phyloP scores from a whole-genome alignment of 1,140 invertebrate species.

The Ceratosolen fusciceps region DNA sequence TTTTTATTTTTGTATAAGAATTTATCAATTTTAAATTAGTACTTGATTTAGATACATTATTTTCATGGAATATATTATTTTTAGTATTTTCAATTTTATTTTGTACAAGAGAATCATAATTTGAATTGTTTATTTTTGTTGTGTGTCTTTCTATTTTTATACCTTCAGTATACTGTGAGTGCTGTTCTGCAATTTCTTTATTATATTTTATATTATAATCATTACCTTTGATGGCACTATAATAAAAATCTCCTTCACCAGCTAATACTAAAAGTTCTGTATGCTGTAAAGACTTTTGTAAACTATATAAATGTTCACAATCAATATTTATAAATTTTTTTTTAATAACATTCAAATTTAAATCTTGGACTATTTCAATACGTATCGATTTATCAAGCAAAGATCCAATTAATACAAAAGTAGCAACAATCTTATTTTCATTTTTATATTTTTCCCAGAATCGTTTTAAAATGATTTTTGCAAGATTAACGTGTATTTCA shows the following conservation, averaged over 20 bases:
- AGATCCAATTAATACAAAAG: constrained; percentile 64
- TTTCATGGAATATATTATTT: constrained; percentile 22
- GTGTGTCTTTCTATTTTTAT: background rate
- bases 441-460: constrained; percentile 61
- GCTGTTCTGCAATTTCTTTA: constrained; percentile 33
- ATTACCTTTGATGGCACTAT: constrained; percentile 63
- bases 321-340: constrained; percentile 62
- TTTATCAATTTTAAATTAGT: constrained; percentile 41
- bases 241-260: constrained; percentile 60
- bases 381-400: constrained; percentile 60
- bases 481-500: constrained; percentile 65
- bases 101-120: background rate
- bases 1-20: constrained; percentile 52
- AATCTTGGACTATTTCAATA: constrained; percentile 63
- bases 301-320: constrained; percentile 68
- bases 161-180: background rate
- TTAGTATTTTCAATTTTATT: constrained; percentile 34
- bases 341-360: constrained; percentile 56
- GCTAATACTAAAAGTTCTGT: constrained; percentile 58
- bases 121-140: constrained; percentile 36
- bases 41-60: constrained; percentile 1
- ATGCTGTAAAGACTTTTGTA: constrained; percentile 64
- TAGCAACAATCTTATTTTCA: constrained; percentile 56
- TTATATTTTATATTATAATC: constrained; percentile 44
- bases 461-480: constrained; percentile 64